Conservation (phyloP, 1,140 invertebrate genomes). For the Drosophila orena region DNA sequence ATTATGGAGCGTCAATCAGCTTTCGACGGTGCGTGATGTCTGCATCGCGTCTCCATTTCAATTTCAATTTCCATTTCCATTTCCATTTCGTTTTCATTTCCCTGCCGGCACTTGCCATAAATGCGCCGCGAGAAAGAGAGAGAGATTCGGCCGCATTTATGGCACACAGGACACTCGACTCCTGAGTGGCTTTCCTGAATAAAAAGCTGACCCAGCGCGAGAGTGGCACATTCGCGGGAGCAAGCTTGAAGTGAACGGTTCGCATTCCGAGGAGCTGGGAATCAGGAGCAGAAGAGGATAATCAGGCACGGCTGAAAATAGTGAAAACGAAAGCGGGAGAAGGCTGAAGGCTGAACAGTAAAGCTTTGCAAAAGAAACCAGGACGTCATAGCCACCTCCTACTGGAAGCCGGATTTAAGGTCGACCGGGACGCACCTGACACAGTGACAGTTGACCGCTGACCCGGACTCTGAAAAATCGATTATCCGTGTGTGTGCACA, state of each 20-base stretch:
- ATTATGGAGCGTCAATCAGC: slow-evolving; percentile 65
- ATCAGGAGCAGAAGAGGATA: slow-evolving; percentile 13
- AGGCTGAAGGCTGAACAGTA: slow-evolving; percentile 9
- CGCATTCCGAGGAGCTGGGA: slow-evolving; percentile 23
- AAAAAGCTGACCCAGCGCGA: slow-evolving; percentile 43
- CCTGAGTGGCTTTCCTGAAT: slow-evolving; percentile 16
- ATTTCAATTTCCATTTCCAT: slow-evolving; percentile 46
- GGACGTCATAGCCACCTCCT: background rate
- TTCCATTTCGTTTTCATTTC: slow-evolving; percentile 53
- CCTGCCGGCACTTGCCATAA: slow-evolving; percentile 39
- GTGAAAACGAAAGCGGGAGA: slow-evolving; percentile 74
- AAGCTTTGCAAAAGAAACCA: background rate
- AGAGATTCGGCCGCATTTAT: slow-evolving; percentile 41
- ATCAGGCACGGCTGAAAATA: slow-evolving; percentile 37
- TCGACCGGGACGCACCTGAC: slow-evolving; percentile 20
- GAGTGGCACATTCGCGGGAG: slow-evolving; percentile 65
- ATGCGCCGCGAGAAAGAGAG: slow-evolving; percentile 10
- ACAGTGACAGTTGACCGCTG: slow-evolving; percentile 37
- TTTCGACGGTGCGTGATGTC: slow-evolving; percentile 42
- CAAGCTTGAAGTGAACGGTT: slow-evolving; percentile 59
- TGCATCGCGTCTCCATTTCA: slow-evolving; percentile 23
- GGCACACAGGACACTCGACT: slow-evolving; percentile 46
- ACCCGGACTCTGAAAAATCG: slow-evolving; percentile 38
- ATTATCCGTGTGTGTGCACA: slow-evolving; percentile 23
- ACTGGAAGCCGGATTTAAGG: background rate